Evolutionary conservation across 2,797 vertebrate species (phyloP), one percentile per base, ranked within the genome.

Genomic region (Acridotheres tristis): DNA sequence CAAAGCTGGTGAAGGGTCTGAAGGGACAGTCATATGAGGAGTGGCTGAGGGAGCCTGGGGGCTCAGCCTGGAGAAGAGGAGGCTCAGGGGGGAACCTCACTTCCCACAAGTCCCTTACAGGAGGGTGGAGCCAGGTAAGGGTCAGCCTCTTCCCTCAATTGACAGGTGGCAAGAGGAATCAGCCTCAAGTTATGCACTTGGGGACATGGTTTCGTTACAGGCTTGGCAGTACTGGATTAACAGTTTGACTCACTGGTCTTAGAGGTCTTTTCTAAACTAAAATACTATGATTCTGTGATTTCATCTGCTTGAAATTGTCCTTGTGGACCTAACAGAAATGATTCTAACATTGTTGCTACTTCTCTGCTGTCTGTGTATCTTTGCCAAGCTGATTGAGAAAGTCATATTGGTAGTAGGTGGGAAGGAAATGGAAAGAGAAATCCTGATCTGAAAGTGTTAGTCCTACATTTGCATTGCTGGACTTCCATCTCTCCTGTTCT

Each of bases 81-180:
- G 9, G 16, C 11, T 51, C 6, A 1, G 11, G 34, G 7, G 6
- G 13, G 3, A 7, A 7, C 23, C 20, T 79, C 2, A 3, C 38
- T 45, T 42, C 18, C 40, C 20, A 10, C 20, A 51, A 2, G 11
- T 53, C 7, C n/a, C n/a, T 59, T 16, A 21, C 4, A 40, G 23
- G 27, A 36, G 25, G 11, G 10, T 17, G n/a, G 29, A 58, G 16
- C 10, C 27, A 29, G 22, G 10, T 14, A 45, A 7, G 2, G 19
- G 16, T 43, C 1, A 3, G 20, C 9, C 25, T 80, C 38, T 51
- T 58, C 38, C 65, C 18, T 72, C 59, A 38, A 30, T 5, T 50
- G 59, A 30, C 20, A 34, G 26, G 29, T 17, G 23, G 14, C 20
- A 30, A 45, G 45, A 58, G 58, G n/a, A 65, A 15, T 73, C 26